Base-by-base conservation (phyloP, 92 coral and sea anemone species). In the Parazoanthus swiftii region DNA sequence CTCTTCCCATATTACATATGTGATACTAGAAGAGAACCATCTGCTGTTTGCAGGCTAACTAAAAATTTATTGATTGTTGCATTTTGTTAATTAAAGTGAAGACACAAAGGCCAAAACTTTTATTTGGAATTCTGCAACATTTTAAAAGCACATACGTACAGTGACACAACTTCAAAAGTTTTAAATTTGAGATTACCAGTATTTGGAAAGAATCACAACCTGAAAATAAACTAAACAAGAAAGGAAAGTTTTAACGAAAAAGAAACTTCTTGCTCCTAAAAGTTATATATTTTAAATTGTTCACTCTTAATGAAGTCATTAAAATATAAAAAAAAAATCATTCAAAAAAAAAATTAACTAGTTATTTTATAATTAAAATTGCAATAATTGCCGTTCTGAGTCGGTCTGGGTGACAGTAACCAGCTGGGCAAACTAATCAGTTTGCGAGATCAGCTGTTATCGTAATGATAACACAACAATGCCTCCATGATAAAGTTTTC, bases 351-450 rank as follows among this genome's bases (percentile, higher is more conserved):
- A 66, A 20, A 15, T 66, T 13, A 29, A 13, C 42, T 20, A 81
- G 14, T 37, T 38, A 59, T 26, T 25, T 44, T 71, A 63, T 68
- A 58, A 65, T 37, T 7, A 38, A 35, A 76, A 54, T 20, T 73
- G 29, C 38, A 33, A 66, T 25, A 29, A 29, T 29, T 29, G 33
- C 33, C 33, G 33, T 29, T 29, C 33, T 29, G 25, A 1, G 23
- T 39, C 8, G 21, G 8, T 67, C 7, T 37, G 25, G 42, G 44
- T 48, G 77, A 38, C 87, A 8, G 80, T 73, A 23, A 58, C 77
- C 85, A 85, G 86, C 84, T 85, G 82, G 29, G 25, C 77, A 76
- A 76, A 82, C 74, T 37, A 9, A 71, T 33, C 79, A 66, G 59
- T 43, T 83, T 80, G 36, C 29, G 51, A 29, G 68, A 58, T 82